Percentiles rank a stretch among this genome's conserved stretches.
Evolutionary conservation across 2,113 vertebrate genomes (phyloP).

Genomic region (Pyxicephalus adspersus): DNA sequence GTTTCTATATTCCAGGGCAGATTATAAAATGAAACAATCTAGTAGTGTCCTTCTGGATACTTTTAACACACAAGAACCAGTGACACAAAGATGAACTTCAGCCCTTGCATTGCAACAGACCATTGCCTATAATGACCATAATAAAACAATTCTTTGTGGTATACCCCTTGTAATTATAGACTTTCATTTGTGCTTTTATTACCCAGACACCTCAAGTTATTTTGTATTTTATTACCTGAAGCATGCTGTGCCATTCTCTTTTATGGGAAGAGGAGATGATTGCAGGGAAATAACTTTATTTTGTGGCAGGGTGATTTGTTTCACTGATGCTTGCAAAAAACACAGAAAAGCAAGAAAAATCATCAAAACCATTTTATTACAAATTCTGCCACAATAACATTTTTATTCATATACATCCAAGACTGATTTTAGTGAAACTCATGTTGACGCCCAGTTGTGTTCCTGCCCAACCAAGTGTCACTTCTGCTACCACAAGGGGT

Average conservation of each 20-base stretch:
- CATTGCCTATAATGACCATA: background rate
- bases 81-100: too few species aligned
- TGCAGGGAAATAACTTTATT: constrained; percentile 79
- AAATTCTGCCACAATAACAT: too few species aligned
- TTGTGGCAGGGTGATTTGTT: constrained; percentile 77
- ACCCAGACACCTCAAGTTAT: constrained; percentile 1
- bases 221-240: constrained; percentile 76
- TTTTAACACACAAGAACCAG: too few species aligned
- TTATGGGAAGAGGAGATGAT: constrained; percentile 74
- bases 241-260: constrained; percentile 74
- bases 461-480: too few species aligned
- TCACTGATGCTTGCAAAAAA: constrained; percentile 77
- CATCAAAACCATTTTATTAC: background rate
- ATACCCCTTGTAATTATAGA: background rate
- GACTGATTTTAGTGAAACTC: too few species aligned
- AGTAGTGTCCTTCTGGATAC: too few species aligned
- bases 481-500: too few species aligned
- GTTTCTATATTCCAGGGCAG: too few species aligned
- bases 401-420: too few species aligned
- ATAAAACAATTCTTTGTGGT: background rate
- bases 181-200: background rate
- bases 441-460: too few species aligned
- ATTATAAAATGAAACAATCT: too few species aligned
- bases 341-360: constrained; percentile 61
- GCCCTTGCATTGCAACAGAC: too few species aligned